phyloP scores from a whole-genome alignment of 2,888 invertebrate genomes.

The Zhengitettix transpicula region DNA sequence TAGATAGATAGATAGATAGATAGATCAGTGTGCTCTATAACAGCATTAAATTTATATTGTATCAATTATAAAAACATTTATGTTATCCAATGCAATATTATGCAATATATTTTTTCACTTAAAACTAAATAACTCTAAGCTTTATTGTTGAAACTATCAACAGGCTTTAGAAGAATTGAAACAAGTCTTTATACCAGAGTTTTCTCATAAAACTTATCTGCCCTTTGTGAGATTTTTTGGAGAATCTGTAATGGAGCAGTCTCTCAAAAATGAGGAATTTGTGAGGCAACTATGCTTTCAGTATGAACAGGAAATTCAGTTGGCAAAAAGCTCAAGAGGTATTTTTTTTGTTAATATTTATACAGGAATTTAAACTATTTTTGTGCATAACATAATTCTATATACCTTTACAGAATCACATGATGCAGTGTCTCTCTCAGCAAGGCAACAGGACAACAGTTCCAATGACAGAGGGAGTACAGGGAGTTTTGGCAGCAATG shows the following conservation, averaged over 20 bases:
- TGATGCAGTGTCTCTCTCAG: constrained; percentile 12
- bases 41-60: too few relatives aligned
- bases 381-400: background rate
- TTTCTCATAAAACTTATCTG: constrained; percentile 70
- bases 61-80: too few relatives aligned
- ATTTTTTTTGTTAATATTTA: background rate
- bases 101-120: too few relatives aligned
- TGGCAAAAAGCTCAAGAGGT: constrained; percentile 10
- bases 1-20: too few relatives aligned
- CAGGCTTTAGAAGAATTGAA: constrained; percentile 63
- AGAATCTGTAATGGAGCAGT: constrained; percentile 48
- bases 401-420: constrained; percentile 5
- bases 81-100: too few relatives aligned
- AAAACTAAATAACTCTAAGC: background rate
- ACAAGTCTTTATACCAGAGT: constrained; percentile 64
- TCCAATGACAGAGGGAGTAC: constrained; percentile 20
- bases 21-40: too few relatives aligned
- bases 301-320: constrained; percentile 39
- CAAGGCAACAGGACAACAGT: constrained; percentile 4
- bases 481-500: constrained; percentile 64
- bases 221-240: constrained; percentile 60
- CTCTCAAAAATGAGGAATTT: constrained; percentile 59
- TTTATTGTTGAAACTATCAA: constrained; percentile 1
- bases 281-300: constrained; percentile 61
- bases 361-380: background rate